phyloP scores from a whole-genome alignment of 23 tunicate species.

The Styela clava region DNA sequence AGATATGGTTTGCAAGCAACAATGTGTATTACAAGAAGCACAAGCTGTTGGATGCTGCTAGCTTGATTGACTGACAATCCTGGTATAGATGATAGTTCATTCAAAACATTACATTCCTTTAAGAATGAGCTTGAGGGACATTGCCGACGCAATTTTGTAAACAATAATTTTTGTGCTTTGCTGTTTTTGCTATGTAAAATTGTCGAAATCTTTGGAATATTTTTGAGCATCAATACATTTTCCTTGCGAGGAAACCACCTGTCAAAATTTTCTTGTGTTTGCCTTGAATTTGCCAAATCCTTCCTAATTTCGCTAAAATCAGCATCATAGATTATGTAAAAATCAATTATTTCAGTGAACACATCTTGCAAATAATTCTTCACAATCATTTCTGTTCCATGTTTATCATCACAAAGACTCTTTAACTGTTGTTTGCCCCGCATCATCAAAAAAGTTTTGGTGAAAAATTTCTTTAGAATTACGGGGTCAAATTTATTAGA shows the following conservation, averaged over 20 bases:
- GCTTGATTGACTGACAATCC: not conserved
- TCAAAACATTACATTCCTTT: not conserved
- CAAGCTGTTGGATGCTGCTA: not conserved
- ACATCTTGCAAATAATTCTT: not conserved
- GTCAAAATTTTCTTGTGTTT: not conserved
- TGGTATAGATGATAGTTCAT: not conserved
- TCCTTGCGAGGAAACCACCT: not conserved
- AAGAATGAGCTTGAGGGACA: not conserved
- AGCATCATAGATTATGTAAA: not conserved
- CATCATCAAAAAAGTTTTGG: not conserved
- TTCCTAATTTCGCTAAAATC: not conserved
- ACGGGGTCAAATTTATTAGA: not conserved
- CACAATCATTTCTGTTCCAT: too few relatives aligned
- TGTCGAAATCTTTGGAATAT: not conserved
- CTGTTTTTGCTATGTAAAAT: not conserved
- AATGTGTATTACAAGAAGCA: not conserved
- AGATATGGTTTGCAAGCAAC: not conserved
- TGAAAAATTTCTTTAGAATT: too few relatives aligned
- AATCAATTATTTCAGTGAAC: not conserved
- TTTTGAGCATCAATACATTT: not conserved
- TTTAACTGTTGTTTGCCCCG: not conserved
- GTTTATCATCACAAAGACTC: not conserved
- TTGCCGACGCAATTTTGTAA: not conserved
- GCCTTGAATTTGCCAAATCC: not conserved
- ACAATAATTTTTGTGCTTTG: not conserved